These are phyloP conservation scores for Agrilus mali DNA, from an alignment of 2,888 invertebrate species.

Conservation along the genomic window DNA sequence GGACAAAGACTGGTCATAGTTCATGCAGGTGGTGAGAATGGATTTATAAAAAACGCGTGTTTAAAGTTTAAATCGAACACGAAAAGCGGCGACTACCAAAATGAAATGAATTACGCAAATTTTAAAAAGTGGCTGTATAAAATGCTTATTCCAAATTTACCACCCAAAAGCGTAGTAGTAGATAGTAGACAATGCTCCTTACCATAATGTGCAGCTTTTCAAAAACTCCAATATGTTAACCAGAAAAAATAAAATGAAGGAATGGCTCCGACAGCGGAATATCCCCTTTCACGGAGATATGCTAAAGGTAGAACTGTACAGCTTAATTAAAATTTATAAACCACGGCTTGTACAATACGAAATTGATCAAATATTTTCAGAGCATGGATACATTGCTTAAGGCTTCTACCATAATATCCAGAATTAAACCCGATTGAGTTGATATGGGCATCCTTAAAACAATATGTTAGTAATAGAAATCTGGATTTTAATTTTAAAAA, in stretches of 20 bases:
- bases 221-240: conserved; percentile 7
- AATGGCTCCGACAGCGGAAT: conserved; percentile 9
- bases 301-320: conserved; percentile 14
- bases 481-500: too few relatives aligned
- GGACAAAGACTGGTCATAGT: conserved; percentile 10
- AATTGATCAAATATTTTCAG: too few relatives aligned
- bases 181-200: conserved; percentile 17
- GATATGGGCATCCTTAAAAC: conserved; percentile 8
- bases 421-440: too few relatives aligned
- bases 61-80: too few relatives aligned
- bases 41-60: conserved; percentile 2
- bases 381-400: too few relatives aligned
- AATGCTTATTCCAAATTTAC: conserved; percentile 11
- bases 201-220: conserved; percentile 11
- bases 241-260: conserved; percentile 11
- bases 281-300: conserved; percentile 7
- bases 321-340: conserved; percentile 12
- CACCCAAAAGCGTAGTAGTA: conserved; percentile 12
- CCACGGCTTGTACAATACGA: conserved; percentile 8
- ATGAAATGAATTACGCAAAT: not conserved
- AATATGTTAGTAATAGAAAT: too few relatives aligned
- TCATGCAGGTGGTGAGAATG: too few relatives aligned
- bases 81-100: too few relatives aligned
- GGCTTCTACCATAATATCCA: conserved; percentile 3
- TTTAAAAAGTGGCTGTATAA: conserved; percentile 5